These are phyloP conservation scores for Lepidocyrtinus sp. DNA, from an alignment of 2,888 invertebrate species.

Conservation along the genomic window DNA sequence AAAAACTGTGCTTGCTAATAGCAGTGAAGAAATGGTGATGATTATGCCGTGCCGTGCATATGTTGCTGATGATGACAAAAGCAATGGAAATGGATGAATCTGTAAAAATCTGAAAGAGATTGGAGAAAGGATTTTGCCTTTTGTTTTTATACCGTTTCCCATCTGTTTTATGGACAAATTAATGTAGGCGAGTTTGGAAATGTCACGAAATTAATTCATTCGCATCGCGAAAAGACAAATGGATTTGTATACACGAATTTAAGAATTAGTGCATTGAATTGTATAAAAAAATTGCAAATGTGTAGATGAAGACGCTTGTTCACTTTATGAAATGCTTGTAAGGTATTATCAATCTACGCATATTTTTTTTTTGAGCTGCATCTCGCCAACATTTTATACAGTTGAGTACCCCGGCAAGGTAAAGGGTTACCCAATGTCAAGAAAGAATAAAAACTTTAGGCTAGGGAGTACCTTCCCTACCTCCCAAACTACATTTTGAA, in stretches of 20 bases:
- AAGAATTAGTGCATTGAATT: too few relatives aligned
- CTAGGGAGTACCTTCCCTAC: constrained; percentile 13
- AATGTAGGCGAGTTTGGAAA: not conserved
- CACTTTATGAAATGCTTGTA: too few relatives aligned
- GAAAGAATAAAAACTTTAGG: not conserved
- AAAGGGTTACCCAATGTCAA: not conserved
- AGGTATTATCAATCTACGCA: too few relatives aligned
- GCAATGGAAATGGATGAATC: not conserved
- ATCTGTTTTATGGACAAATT: not conserved
- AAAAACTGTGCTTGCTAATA: too few relatives aligned
- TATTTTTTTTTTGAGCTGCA: too few relatives aligned
- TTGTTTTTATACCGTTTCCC: not conserved
- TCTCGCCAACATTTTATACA: too few relatives aligned
- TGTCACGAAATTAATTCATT: not conserved
- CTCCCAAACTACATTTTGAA: constrained; percentile 32
- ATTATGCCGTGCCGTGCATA: not conserved
- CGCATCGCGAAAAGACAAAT: not conserved
- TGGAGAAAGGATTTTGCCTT: not conserved
- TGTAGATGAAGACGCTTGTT: too few relatives aligned
- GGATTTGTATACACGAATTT: too few relatives aligned
- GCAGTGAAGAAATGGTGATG: not conserved
- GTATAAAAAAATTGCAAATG: too few relatives aligned
- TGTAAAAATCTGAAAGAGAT: not conserved
- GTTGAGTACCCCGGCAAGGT: not conserved
- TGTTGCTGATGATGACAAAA: not conserved